Percentiles rank a stretch among this genome's conserved stretches.
These are phyloP conservation scores for Tridacna crocea DNA, from an alignment of 2,888 invertebrate genomes.

Conservation along the genomic window DNA sequence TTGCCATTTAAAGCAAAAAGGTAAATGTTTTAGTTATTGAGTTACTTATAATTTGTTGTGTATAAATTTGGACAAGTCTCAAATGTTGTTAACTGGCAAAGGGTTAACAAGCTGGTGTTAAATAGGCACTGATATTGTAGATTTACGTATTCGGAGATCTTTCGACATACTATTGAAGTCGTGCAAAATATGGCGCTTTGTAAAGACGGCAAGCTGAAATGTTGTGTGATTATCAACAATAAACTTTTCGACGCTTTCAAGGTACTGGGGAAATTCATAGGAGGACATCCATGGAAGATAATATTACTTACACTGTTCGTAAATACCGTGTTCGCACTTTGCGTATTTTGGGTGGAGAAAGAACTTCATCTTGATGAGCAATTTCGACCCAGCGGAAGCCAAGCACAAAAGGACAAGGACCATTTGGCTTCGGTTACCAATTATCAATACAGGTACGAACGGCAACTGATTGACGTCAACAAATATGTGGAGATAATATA, in stretches of 20 bases:
- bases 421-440: background rate
- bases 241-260: background rate
- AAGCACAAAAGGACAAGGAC: background rate
- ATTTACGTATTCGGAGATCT: background rate
- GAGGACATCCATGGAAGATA: background rate
- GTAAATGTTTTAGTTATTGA: too few species aligned
- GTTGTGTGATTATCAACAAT: background rate
- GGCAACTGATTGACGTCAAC: background rate
- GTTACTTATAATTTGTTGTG: too few species aligned
- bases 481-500: conserved; percentile 2
- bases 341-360: background rate
- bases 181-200: background rate
- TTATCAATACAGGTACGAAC: background rate
- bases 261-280: background rate
- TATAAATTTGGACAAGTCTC: too few species aligned
- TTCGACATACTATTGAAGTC: background rate
- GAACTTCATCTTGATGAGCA: background rate
- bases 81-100: too few species aligned
- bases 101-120: too few species aligned
- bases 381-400: background rate
- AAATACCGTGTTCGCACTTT: background rate
- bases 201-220: background rate
- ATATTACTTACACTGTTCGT: background rate
- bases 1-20: too few species aligned
- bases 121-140: background rate